Evolutionary conservation across 2,888 invertebrate species (phyloP), one percentile per base, ranked within the genome.

Genomic region (Entomobrya multifasciata): DNA sequence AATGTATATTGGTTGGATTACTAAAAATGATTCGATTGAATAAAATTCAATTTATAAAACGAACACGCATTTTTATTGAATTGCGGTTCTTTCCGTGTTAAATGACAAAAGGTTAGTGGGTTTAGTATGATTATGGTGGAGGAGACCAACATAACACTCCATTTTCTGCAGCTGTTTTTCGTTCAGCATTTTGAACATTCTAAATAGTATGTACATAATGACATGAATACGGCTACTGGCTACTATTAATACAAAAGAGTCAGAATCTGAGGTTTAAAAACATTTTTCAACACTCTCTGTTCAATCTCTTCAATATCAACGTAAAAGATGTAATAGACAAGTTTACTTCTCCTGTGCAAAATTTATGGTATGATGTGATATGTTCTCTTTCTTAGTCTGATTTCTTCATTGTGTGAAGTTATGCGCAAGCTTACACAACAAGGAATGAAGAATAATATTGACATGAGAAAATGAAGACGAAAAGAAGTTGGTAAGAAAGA

Each of bases 201-300:
- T 22, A n/a, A n/a, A n/a, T n/a, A n/a, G n/a, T n/a, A n/a, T n/a
- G n/a, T n/a, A n/a, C n/a, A n/a, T n/a, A n/a, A n/a, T n/a, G n/a
- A n/a, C n/a, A n/a, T n/a, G n/a, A n/a, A n/a, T n/a, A n/a, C n/a
- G n/a, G 36, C 74, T 55, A 52, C 17, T 22, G 20, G 15, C 47
- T 47, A 22, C 22, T n/a, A 72, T 13, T 13, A 36, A 62, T 17
- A 36, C n/a, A 30, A 30, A 57, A 4, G 52, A 52, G n/a, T 52
- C n/a, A 65, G 52, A 62, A 72, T n/a, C n/a, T n/a, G n/a, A n/a
- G n/a, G 72, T 49, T 72, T 72, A n/a, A n/a, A 25, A 72, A 72
- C 72, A 72, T 49, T 72, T 70, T 72, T 72, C 41, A 72, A 27
- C 65, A 20, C 47, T 47, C 41, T 30, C 5, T 15, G 3, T 10